Evolutionary conservation across 1,140 invertebrate species (phyloP).

Genomic region (Stenopsyche tienmushanensis): DNA sequence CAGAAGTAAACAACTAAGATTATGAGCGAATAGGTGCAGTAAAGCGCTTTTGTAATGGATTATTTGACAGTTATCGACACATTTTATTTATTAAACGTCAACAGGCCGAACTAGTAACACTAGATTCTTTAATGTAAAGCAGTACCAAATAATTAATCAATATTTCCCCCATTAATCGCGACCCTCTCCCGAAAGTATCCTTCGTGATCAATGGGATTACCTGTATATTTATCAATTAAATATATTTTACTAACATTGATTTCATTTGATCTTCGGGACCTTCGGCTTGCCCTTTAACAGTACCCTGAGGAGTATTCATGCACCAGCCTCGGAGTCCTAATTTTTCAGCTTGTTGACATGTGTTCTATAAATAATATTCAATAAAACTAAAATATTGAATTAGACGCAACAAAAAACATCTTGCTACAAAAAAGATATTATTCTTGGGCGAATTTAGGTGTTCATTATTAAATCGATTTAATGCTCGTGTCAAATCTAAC

Average conservation of each 20-base stretch:
- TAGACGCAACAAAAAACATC: conserved; percentile 6
- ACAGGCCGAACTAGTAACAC: too few species aligned
- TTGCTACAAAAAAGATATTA: background rate
- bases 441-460: conserved; percentile 7
- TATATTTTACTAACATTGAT: conserved; percentile 62
- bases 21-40: too few species aligned
- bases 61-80: too few species aligned
- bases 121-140: too few species aligned
- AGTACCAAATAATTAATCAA: too few species aligned
- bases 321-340: conserved; percentile 73
- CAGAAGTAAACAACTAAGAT: too few species aligned
- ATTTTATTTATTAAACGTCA: too few species aligned
- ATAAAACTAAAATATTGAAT: conserved; percentile 1
- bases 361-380: conserved; percentile 58
- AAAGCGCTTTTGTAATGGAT: too few species aligned
- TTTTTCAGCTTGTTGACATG: conserved; percentile 65
- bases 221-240: background rate
- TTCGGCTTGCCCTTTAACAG: conserved; percentile 70
- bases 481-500: background rate
- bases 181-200: too few species aligned
- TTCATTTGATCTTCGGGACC: conserved; percentile 63
- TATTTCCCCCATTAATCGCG: too few species aligned
- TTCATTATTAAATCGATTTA: background rate
- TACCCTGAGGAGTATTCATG: conserved; percentile 70
- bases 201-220: too few species aligned